Base-by-base conservation (phyloP, 2,113 vertebrate species). In the Paracanthobrama guichenoti region DNA sequence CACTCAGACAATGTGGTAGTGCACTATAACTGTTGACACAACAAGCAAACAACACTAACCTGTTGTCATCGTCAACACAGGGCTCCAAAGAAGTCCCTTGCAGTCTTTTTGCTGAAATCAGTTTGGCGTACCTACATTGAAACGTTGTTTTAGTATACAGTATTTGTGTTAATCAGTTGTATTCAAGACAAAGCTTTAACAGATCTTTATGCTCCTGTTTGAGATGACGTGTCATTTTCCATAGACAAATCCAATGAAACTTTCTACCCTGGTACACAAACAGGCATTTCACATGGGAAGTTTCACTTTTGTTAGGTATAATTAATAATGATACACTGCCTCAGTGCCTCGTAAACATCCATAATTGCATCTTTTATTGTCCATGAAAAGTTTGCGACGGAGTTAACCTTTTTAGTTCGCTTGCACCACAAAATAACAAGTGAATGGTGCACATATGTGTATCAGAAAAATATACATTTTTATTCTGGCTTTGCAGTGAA, bases 11-110 rank as follows among this genome's bases (percentile, higher is more conserved):
- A 3, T 16, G 74, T 13, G 24, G 3, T 20, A 2, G 80, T 53
- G 77, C 78, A 11, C 31, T 53, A 79, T 72, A 26, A 50, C 53
- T n/a, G 87, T 82, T 92, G 89, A 89, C 86, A 87, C 89, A 88
- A 88, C 83, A 90, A 89, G 76, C 88, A 88, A n/a, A 64, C 53
- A 60, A 31, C 10, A 75, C 22, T 59, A 64, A 13, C 62, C 20
- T 93, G 90, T 94, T 93, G 81, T 88, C 69, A 87, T 67, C 88
- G 55, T 75, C 84, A 91, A 90, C 87, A 90, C 50, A 0, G 3
- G n/a, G 4, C 16, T 66, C 77, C 73, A 80, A 62, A 69, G 46
- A 80, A 11, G 39, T 31, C 24, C 20, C 60, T 60, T 9, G 5
- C 26, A 26, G 7, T 22, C 8, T 28, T 39, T 44, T n/a, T 53